phyloP scores from a whole-genome alignment of 2,888 invertebrate species.

The Dioctria rufipes region DNA sequence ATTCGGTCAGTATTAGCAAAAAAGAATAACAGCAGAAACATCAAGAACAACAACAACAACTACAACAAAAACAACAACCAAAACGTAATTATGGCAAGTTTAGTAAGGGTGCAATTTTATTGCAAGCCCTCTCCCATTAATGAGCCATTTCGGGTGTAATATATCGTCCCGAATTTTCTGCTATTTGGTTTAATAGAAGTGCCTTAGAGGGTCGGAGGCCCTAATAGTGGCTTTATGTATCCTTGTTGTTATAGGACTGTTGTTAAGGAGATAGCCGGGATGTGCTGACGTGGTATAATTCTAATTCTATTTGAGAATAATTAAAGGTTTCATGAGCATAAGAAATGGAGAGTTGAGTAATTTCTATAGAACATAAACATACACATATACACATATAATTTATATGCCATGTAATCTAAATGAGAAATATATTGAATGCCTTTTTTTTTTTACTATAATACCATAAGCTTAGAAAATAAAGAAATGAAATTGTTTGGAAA shows the following conservation, averaged over 20 bases:
- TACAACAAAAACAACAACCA: conserved; percentile 22
- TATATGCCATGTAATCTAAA: too few relatives aligned
- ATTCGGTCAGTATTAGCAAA: not conserved
- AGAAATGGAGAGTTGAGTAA: too few relatives aligned
- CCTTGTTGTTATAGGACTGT: not conserved
- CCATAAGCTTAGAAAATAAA: too few relatives aligned
- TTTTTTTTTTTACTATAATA: too few relatives aligned
- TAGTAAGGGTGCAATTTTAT: conserved; percentile 53
- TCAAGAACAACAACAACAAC: conserved; percentile 4
- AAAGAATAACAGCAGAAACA: not conserved
- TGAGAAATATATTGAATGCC: too few relatives aligned
- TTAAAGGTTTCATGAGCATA: too few relatives aligned
- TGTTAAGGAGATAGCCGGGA: not conserved
- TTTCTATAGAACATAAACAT: too few relatives aligned
- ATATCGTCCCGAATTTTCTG: conserved; percentile 44
- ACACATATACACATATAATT: too few relatives aligned
- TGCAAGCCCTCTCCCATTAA: conserved; percentile 44
- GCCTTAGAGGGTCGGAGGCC: conserved; percentile 28
- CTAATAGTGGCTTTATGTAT: conserved; percentile 41
- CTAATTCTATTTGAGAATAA: conserved; percentile 12
- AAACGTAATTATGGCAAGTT: conserved; percentile 43
- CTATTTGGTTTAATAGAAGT: conserved; percentile 49
- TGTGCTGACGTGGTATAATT: conserved; percentile 37
- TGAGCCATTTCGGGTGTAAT: conserved; percentile 41
- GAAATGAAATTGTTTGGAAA: too few relatives aligned